Percentiles rank a stretch among this genome's conserved stretches.
Evolutionary conservation across 2,113 vertebrate species (phyloP).

Genomic region (Apodemus speciosus): DNA sequence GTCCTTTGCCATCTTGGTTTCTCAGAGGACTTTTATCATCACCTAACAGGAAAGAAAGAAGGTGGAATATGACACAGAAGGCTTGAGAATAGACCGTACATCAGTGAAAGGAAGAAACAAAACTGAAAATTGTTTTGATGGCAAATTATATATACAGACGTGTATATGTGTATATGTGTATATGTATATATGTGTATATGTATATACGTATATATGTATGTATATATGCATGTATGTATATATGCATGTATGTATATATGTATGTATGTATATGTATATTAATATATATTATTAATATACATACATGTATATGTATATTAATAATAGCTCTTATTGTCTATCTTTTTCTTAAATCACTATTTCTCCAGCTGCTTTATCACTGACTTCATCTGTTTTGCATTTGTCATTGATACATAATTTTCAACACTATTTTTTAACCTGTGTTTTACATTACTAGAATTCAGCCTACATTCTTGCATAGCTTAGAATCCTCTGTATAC

Average conservation of each 20-base stretch:
- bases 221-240: too few species aligned
- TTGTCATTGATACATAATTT: background rate
- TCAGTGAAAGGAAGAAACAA: background rate
- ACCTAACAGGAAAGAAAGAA: background rate
- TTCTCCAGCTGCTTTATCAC: constrained; percentile 10
- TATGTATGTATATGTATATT: too few species aligned
- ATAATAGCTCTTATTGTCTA: background rate
- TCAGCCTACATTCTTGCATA: background rate
- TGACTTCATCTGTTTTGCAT: background rate
- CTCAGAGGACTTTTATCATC: background rate
- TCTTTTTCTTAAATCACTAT: constrained; percentile 9
- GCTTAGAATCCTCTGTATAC: background rate
- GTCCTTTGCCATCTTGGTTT: background rate
- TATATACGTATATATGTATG: too few species aligned
- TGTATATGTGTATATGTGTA: too few species aligned
- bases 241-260: too few species aligned
- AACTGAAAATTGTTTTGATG: background rate
- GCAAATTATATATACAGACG: background rate
- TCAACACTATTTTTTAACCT: background rate
- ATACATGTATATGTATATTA: too few species aligned
- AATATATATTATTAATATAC: too few species aligned
- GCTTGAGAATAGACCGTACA: background rate
- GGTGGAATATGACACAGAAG: background rate
- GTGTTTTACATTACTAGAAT: constrained; percentile 10
- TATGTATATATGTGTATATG: too few species aligned